A percentile compares a stretch with the other conserved stretches of the same genome.
Evolutionary conservation across 1,140 invertebrate genomes (phyloP).

Genomic region (Paralvinella palmiformis): DNA sequence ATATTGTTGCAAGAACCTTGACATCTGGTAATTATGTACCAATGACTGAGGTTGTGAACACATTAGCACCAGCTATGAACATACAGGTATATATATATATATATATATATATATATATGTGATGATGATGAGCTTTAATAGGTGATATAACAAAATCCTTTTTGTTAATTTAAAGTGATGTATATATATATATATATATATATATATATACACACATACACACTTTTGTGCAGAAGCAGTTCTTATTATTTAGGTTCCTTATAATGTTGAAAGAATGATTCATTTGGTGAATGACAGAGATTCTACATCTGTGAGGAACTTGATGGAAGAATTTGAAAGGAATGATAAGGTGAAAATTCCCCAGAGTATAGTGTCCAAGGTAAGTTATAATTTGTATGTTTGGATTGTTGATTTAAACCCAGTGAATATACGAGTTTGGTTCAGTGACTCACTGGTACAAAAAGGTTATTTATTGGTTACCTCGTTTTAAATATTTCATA

Average conservation of each 20-base stretch:
- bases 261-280: constrained; percentile 51
- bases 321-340: constrained; percentile 38
- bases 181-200: too few relatives aligned
- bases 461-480: too few relatives aligned
- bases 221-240: too few relatives aligned
- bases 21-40: constrained; percentile 36
- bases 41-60: constrained; percentile 27
- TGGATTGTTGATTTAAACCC: too few relatives aligned
- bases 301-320: constrained; percentile 22
- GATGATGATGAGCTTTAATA: background rate
- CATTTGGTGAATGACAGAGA: constrained; percentile 37
- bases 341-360: constrained; percentile 32
- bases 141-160: background rate
- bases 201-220: too few relatives aligned
- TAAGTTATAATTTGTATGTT: too few relatives aligned
- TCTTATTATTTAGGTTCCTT: too few relatives aligned
- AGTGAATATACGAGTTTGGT: too few relatives aligned
- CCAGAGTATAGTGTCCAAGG: constrained; percentile 26
- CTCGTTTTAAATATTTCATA: too few relatives aligned
- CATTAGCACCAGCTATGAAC: constrained; percentile 53
- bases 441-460: too few relatives aligned
- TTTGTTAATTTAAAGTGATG: too few relatives aligned
- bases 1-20: constrained; percentile 42
- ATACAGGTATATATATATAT: constrained; percentile 40
- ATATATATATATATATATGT: background rate